phyloP scores from a whole-genome alignment of 2,797 vertebrate genomes.

The Numenius phaeopus region DNA sequence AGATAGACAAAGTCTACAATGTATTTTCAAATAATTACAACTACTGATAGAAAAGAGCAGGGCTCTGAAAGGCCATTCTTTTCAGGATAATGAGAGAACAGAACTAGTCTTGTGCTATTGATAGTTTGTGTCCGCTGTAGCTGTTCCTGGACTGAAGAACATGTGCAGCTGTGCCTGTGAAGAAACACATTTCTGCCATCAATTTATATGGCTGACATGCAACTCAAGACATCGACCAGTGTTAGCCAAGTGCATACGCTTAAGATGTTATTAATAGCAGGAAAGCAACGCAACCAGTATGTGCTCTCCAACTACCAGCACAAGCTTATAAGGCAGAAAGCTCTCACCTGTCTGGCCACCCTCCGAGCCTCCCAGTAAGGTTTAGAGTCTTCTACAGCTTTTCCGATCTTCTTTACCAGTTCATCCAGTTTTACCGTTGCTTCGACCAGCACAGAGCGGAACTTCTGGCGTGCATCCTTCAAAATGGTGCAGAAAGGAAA shows the following conservation, averaged over 20 bases:
- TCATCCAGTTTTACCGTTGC: constrained; percentile 94
- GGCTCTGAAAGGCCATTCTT: background rate
- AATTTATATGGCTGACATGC: background rate
- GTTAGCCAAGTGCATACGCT: background rate
- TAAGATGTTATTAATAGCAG: background rate
- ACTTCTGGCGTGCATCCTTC: constrained; percentile 94
- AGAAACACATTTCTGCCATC: background rate
- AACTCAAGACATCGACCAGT: background rate
- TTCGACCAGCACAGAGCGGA: constrained; percentile 92
- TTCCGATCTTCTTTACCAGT: constrained; percentile 94
- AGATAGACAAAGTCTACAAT: background rate
- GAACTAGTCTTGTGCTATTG: background rate
- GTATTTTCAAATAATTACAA: background rate
- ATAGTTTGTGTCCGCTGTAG: background rate
- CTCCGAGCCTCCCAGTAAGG: constrained; percentile 97
- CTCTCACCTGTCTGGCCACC: constrained; percentile 90
- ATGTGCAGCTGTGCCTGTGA: background rate
- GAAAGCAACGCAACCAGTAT: background rate
- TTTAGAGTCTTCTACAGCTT: constrained; percentile 95
- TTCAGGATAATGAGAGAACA: background rate
- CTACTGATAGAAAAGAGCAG: background rate
- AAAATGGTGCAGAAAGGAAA: background rate
- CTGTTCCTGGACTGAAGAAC: background rate
- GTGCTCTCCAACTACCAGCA: background rate
- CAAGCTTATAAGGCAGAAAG: background rate